Percentiles rank a stretch among this genome's conserved stretches.
Evolutionary conservation across 2,113 vertebrate species (phyloP).

Genomic region (Junco hyemalis): DNA sequence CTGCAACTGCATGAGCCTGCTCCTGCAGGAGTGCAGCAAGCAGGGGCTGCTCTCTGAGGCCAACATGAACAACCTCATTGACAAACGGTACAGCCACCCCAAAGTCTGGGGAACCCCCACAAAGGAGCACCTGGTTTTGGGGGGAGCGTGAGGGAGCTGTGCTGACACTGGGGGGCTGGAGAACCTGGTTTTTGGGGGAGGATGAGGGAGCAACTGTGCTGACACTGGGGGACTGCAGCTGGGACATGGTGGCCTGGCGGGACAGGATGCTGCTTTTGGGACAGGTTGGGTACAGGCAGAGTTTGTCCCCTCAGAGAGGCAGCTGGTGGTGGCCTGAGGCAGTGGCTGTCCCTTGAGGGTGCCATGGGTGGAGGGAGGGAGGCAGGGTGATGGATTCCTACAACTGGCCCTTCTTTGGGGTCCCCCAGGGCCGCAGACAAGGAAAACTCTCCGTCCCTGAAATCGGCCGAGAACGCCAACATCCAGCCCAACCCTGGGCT

Average conservation of each 20-base stretch:
- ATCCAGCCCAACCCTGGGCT: slow-evolving; percentile 96
- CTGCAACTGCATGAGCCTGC: slow-evolving; percentile 90
- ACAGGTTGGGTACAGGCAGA: too few species aligned
- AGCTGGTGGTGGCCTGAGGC: not conserved
- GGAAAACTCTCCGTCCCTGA: slow-evolving; percentile 87
- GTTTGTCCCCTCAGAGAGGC: not conserved
- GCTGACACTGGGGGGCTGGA: not conserved
- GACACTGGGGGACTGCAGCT: not conserved
- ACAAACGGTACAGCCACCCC: slow-evolving; percentile 81
- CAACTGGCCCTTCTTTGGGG: not conserved
- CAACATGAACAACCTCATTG: slow-evolving; percentile 81
- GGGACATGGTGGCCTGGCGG: rapidly evolving
- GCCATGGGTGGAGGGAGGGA: not conserved
- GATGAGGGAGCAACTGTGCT: not conserved
- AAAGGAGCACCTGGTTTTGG: not conserved
- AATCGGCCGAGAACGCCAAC: slow-evolving; percentile 92
- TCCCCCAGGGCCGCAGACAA: slow-evolving; percentile 80
- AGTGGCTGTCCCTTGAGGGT: not conserved
- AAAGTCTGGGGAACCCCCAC: not conserved
- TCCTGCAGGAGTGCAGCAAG: slow-evolving; percentile 95
- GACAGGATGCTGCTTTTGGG: not conserved
- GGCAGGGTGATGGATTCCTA: not conserved
- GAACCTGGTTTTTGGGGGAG: not conserved
- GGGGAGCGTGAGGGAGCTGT: not conserved
- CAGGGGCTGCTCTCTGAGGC: slow-evolving; percentile 89